Conservation (phyloP, 92 coral and sea anemone species). For the Blastomussa wellsi region DNA sequence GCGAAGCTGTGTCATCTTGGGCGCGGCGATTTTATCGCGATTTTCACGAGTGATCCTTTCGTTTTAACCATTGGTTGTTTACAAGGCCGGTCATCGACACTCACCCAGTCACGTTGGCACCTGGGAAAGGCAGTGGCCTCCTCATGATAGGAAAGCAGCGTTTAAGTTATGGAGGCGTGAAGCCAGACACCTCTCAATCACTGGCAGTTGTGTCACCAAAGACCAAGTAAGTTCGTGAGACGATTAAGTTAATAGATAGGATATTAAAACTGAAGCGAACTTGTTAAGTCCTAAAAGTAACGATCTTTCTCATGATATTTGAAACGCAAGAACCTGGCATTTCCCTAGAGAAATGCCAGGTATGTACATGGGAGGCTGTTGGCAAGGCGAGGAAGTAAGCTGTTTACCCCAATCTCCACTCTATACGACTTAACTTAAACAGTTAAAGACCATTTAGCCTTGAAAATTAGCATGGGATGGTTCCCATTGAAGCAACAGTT, state of each 20-base stretch:
- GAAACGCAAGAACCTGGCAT: neutral
- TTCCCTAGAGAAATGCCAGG: no score
- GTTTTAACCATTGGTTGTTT: conserved; percentile 37
- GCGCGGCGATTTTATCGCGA: conserved; percentile 29
- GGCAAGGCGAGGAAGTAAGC: no score
- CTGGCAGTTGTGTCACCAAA: conserved; percentile 43
- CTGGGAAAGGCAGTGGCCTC: conserved; percentile 27
- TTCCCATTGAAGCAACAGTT: no score
- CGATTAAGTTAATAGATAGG: conserved; percentile 1
- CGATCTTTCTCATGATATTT: conserved; percentile 7
- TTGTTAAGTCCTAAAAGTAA: neutral
- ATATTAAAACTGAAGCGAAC: neutral
- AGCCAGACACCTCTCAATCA: conserved; percentile 44
- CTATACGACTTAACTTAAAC: no score
- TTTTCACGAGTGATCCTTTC: conserved; percentile 46
- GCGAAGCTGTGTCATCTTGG: conserved; percentile 35
- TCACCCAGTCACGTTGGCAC: conserved; percentile 30
- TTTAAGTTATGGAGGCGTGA: conserved; percentile 44
- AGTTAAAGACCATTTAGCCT: no score
- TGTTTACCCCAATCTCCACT: no score
- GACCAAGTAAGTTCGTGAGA: conserved; percentile 39
- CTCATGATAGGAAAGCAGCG: conserved; percentile 34
- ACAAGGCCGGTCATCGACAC: conserved; percentile 28
- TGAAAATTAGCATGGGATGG: no score
- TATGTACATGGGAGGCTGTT: no score